Percentiles rank a stretch among this genome's conserved stretches.
phyloP scores from a whole-genome alignment of 2,888 invertebrate genomes.

The Dione juno region DNA sequence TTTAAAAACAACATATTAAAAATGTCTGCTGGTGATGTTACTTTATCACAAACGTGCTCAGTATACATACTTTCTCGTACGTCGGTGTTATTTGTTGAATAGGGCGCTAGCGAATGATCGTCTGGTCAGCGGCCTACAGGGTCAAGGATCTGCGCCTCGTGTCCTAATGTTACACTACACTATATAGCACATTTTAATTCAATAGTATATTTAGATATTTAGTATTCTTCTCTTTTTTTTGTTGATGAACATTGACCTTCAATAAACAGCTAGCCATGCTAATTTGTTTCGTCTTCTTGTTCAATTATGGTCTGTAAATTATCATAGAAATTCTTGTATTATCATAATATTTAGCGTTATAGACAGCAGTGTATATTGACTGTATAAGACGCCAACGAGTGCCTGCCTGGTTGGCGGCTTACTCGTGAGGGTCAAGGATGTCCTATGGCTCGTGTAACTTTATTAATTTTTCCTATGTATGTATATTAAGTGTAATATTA shows the following conservation, averaged over 20 bases:
- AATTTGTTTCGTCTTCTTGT: constrained; percentile 12
- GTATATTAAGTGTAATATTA: neutral
- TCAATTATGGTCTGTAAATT: constrained; percentile 20
- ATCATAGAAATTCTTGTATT: constrained; percentile 25
- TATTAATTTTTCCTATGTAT: constrained; percentile 23
- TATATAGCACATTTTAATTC: neutral
- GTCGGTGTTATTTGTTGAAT: constrained; percentile 24
- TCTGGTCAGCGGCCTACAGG: constrained; percentile 37
- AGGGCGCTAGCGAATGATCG: constrained; percentile 30
- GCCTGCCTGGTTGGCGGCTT: constrained; percentile 49
- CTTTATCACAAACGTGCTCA: constrained; percentile 16
- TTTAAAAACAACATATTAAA: too few species aligned
- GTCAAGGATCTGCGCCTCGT: constrained; percentile 32
- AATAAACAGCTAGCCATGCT: constrained; percentile 3
- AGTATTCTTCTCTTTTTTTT: neutral
- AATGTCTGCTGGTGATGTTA: neutral
- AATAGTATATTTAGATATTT: neutral
- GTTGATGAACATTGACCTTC: constrained; percentile 2
- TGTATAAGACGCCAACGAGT: constrained; percentile 58
- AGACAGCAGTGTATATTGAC: constrained; percentile 13
- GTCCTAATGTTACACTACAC: constrained; percentile 12
- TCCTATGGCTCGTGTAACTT: constrained; percentile 47
- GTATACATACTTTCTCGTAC: constrained; percentile 2
- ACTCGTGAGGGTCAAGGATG: constrained; percentile 67
- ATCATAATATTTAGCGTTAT: constrained; percentile 38